Conservation (phyloP, 2,113 vertebrate species). For the Anguilla japonica region DNA sequence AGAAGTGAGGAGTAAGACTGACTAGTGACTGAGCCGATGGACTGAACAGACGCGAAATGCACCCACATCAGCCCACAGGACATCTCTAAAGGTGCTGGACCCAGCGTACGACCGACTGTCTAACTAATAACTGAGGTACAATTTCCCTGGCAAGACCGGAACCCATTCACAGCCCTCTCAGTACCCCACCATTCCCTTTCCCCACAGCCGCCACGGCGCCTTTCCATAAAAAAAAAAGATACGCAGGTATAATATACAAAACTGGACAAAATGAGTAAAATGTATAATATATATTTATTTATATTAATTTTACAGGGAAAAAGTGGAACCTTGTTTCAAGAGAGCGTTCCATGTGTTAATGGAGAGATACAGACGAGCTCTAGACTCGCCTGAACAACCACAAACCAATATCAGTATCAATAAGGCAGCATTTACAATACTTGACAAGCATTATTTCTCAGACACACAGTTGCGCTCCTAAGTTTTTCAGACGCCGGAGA, state of each 20-base stretch:
- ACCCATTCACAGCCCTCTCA: conserved; percentile 70
- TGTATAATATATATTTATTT: conserved; percentile 71
- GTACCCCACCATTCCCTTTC: conserved; percentile 64
- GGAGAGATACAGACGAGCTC: conserved; percentile 48
- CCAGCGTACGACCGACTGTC: conserved; percentile 76
- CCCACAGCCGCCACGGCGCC: conserved; percentile 66
- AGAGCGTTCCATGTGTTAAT: conserved; percentile 48
- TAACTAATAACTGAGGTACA: conserved; percentile 63
- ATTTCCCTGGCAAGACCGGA: conserved; percentile 57
- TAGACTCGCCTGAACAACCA: conserved; percentile 38
- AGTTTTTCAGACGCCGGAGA: conserved; percentile 26
- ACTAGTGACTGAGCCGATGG: neutral
- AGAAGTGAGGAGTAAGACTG: conserved; percentile 59
- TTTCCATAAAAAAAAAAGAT: conserved; percentile 64
- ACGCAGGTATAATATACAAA: conserved; percentile 70
- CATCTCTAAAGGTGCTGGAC: conserved; percentile 62
- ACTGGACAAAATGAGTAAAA: conserved; percentile 73
- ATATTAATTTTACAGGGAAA: conserved; percentile 78
- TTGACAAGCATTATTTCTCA: conserved; percentile 41
- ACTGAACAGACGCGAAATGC: conserved; percentile 67
- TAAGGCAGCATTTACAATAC: conserved; percentile 62
- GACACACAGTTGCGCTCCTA: conserved; percentile 39
- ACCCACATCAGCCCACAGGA: conserved; percentile 57
- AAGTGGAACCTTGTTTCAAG: conserved; percentile 73
- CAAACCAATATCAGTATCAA: conserved; percentile 48